phyloP scores from a whole-genome alignment of 2,888 invertebrate species.

The Pollenia griseotomentosa region DNA sequence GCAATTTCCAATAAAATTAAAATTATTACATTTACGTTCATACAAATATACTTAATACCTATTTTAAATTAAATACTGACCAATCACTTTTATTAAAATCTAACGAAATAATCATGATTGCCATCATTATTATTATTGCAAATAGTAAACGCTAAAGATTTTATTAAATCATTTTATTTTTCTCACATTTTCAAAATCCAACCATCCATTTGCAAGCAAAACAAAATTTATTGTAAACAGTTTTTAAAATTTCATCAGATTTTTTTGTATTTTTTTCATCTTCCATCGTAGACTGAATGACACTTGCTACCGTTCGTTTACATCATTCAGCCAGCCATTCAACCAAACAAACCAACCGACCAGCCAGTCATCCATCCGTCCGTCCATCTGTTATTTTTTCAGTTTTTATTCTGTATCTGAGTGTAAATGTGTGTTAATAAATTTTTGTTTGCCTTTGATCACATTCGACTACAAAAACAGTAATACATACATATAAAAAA shows the following conservation, averaged over 20 bases:
- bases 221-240: constrained; percentile 23
- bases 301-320: constrained; percentile 60
- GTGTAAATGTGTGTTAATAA: constrained; percentile 18
- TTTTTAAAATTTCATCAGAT: constrained; percentile 66
- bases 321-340: constrained; percentile 53
- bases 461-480: constrained; percentile 22
- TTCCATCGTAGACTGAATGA: constrained; percentile 49
- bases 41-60: too few relatives aligned
- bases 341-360: background rate
- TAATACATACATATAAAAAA: background rate
- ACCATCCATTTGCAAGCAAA: constrained; percentile 31
- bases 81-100: constrained; percentile 4
- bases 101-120: background rate
- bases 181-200: constrained; percentile 34
- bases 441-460: constrained; percentile 41
- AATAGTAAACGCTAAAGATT: background rate
- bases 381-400: background rate
- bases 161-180: constrained; percentile 19
- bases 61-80: constrained; percentile 2
- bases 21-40: too few relatives aligned
- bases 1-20: too few relatives aligned
- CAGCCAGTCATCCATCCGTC: background rate
- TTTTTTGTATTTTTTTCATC: constrained; percentile 29
- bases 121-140: background rate
- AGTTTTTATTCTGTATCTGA: background rate